Conservation (phyloP, 1,140 invertebrate genomes). For the Myzus persicae region DNA sequence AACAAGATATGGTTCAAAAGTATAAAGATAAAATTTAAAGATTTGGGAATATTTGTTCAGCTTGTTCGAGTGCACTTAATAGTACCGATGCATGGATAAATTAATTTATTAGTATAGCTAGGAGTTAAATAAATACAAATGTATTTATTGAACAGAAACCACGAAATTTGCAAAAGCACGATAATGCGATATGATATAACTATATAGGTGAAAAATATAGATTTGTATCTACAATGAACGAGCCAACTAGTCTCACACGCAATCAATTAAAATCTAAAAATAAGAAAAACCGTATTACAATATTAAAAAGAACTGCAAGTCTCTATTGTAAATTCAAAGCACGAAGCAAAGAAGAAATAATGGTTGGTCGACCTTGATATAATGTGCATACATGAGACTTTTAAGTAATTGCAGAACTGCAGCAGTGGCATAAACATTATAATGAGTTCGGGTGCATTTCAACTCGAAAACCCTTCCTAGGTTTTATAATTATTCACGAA, state of each 20-base stretch:
- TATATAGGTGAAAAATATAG: background rate
- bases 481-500: background rate
- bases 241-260: background rate
- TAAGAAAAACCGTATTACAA: background rate
- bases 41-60: background rate
- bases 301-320: background rate
- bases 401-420: background rate
- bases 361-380: background rate
- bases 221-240: background rate
- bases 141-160: background rate
- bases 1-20: background rate
- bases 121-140: background rate
- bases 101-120: background rate
- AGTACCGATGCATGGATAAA: background rate
- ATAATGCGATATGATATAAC: background rate
- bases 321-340: background rate
- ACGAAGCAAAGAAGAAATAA: background rate
- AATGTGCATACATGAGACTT: background rate
- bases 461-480: background rate
- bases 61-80: background rate
- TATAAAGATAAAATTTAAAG: background rate
- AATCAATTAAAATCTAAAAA: conserved; percentile 6
- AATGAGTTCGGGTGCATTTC: background rate
- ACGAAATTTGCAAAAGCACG: background rate
- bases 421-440: background rate